These are phyloP conservation scores for Gouania willdenowi DNA, from an alignment of 2,797 vertebrate genomes.

Conservation along the genomic window DNA sequence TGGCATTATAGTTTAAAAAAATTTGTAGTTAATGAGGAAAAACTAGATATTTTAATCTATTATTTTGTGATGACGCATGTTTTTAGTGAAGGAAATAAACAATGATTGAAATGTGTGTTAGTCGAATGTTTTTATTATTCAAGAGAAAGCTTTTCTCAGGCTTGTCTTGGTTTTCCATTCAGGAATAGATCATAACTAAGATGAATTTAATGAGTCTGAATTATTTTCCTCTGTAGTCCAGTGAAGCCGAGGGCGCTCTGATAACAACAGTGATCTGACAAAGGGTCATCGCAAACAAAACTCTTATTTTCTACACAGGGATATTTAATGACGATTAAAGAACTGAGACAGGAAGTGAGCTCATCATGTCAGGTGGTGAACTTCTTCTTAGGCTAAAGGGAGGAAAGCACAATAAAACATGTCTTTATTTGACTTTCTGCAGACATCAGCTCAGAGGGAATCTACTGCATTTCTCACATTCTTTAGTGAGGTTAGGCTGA, in stretches of 20 bases:
- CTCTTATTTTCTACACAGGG: conserved; percentile 49
- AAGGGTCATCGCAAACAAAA: conserved; percentile 39
- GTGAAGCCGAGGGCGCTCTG: conserved; percentile 1
- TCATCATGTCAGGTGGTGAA: conserved; percentile 31
- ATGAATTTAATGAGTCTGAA: conserved; percentile 1
- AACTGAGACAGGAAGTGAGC: conserved; percentile 44
- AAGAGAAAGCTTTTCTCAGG: too few relatives aligned
- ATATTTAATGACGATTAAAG: conserved; percentile 49
- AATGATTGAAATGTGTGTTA: too few relatives aligned
- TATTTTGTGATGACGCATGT: too few relatives aligned
- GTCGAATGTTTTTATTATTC: too few relatives aligned
- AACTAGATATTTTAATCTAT: too few relatives aligned
- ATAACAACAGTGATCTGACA: conserved; percentile 1
- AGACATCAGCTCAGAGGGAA: conserved; percentile 17
- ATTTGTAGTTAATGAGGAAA: too few relatives aligned
- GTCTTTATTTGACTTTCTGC: not conserved
- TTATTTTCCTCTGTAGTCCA: conserved; percentile 15
- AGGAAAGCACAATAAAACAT: conserved; percentile 13
- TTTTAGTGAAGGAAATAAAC: too few relatives aligned
- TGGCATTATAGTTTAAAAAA: too few relatives aligned
- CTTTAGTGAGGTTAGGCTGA: conserved; percentile 11
- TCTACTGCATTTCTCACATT: conserved; percentile 37
- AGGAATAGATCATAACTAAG: too few relatives aligned
- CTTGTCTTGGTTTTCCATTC: too few relatives aligned
- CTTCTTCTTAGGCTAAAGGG: conserved; percentile 15